Percentiles rank a stretch among this genome's conserved stretches.
Evolutionary conservation across 2,113 vertebrate species (phyloP).

Genomic region (Raja brachyura): DNA sequence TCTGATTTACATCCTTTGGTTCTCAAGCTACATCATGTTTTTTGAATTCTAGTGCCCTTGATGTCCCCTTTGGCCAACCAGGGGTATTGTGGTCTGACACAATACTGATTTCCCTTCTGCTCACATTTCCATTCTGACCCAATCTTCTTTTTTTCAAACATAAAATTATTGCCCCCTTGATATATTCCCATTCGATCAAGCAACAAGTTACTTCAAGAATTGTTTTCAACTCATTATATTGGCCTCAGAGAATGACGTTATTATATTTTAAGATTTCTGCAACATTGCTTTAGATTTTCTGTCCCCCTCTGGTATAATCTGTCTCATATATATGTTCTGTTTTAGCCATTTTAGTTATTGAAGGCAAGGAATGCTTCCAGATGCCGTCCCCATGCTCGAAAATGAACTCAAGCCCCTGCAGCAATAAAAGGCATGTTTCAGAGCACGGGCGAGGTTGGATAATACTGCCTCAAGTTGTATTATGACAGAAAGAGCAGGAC

Average conservation of each 20-base stretch:
- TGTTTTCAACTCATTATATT: not conserved
- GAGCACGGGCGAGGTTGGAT: not conserved
- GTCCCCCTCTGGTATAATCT: not conserved
- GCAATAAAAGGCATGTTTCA: not conserved
- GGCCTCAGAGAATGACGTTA: not conserved
- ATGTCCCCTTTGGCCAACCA: not conserved
- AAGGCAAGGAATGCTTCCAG: not conserved
- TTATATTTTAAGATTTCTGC: not conserved
- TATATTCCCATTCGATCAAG: not conserved
- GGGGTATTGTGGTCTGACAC: not conserved
- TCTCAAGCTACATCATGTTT: not conserved
- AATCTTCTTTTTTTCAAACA: not conserved
- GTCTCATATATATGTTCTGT: not conserved
- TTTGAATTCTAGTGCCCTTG: not conserved
- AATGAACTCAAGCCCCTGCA: not conserved
- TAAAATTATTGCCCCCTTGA: not conserved
- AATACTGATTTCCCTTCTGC: not conserved
- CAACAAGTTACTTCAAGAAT: not conserved
- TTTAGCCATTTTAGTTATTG: conserved; percentile 3
- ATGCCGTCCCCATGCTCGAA: not conserved
- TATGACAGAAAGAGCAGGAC: not conserved
- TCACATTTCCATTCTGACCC: too few species aligned
- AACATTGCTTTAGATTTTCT: not conserved
- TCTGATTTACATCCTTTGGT: not conserved
- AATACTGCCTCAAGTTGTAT: not conserved